Conservation (phyloP, 2,888 invertebrate species). For the Stenodera caucasica region DNA sequence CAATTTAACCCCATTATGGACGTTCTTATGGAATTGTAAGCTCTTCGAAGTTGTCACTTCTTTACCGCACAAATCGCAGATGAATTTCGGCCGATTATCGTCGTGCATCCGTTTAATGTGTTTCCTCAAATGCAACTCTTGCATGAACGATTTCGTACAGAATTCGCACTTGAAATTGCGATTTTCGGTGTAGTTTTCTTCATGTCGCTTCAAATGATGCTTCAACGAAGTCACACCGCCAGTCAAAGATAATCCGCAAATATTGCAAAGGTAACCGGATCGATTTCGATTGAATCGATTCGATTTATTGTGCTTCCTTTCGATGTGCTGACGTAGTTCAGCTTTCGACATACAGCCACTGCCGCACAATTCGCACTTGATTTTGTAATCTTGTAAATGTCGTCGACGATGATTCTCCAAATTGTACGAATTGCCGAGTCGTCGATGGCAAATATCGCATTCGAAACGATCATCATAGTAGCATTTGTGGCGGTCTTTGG, state of each 20-base stretch:
- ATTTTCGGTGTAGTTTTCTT: neutral
- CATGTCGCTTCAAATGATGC: neutral
- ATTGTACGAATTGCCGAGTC: neutral
- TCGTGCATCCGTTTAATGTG: neutral
- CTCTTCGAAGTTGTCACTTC: slow-evolving; percentile 34
- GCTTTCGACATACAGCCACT: neutral
- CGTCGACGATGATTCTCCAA: neutral
- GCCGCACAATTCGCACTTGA: neutral
- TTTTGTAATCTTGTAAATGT: neutral
- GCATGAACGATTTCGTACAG: slow-evolving; percentile 9
- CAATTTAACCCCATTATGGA: slow-evolving; percentile 50
- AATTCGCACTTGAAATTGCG: neutral
- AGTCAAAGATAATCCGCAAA: slow-evolving; percentile 16
- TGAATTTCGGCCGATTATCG: neutral
- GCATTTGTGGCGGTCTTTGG: neutral
- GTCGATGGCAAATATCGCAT: neutral
- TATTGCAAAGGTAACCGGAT: neutral
- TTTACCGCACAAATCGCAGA: slow-evolving; percentile 13
- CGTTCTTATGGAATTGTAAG: slow-evolving; percentile 37
- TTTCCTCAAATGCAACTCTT: neutral
- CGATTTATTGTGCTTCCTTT: neutral
- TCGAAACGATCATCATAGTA: neutral
- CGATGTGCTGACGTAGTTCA: neutral
- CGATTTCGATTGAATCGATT: neutral
- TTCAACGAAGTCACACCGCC: neutral